Conservation (phyloP, 2,113 vertebrate genomes). For the Trematocara nigrifrons region DNA sequence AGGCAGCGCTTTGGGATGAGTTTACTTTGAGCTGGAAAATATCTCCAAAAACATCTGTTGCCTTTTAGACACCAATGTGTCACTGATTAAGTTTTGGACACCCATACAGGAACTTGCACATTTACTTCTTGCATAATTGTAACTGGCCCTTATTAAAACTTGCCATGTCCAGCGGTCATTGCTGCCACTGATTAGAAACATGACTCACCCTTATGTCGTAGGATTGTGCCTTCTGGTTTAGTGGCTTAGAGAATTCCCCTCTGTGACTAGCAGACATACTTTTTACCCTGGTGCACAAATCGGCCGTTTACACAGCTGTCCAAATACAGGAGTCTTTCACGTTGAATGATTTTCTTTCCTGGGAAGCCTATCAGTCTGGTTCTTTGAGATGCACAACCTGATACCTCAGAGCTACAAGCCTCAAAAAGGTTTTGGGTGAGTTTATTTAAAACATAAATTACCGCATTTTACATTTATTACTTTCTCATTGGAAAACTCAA, state of each 20-base stretch:
- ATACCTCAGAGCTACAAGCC: not conserved
- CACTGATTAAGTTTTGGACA: not conserved
- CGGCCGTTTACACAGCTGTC: constrained; percentile 59
- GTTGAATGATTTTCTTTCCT: constrained; percentile 21
- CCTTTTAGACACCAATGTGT: not conserved
- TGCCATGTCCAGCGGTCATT: not conserved
- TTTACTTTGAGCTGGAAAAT: not conserved
- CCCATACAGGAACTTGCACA: not conserved
- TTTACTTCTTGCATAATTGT: not conserved
- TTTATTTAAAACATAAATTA: not conserved
- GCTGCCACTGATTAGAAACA: constrained; percentile 20
- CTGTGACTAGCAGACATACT: not conserved
- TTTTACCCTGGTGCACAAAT: constrained; percentile 2
- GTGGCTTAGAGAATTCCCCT: constrained; percentile 33
- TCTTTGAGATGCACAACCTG: constrained; percentile 23
- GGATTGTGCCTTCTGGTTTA: constrained; percentile 22
- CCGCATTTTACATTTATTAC: not conserved
- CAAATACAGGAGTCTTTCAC: constrained; percentile 52
- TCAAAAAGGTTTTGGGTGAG: not conserved
- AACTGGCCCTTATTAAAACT: constrained; percentile 1
- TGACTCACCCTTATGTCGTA: constrained; percentile 13
- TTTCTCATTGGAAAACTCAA: constrained; percentile 36
- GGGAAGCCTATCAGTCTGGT: not conserved
- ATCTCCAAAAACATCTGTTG: constrained; percentile 3
- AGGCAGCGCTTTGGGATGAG: not conserved